Evolutionary conservation across 2,113 vertebrate species (phyloP), one percentile per base, ranked within the genome.

Genomic region (Spermophilus dauricus): DNA sequence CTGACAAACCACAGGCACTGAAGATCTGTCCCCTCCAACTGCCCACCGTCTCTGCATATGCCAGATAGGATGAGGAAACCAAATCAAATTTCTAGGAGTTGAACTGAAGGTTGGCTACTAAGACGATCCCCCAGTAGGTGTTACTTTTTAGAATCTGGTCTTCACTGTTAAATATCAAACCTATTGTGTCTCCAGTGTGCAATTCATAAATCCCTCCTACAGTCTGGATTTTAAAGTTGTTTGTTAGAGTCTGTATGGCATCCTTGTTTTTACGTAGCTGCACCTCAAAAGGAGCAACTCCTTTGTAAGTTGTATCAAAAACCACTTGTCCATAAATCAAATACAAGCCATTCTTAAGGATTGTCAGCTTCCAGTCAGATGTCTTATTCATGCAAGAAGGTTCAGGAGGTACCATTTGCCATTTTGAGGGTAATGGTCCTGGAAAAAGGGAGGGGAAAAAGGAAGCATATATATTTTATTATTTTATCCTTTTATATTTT

Each of bases 121-220:
- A 81, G 39, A 93, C 4, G 12, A 98, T 51, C 26, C 92, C 96
- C 96, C 92, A 97, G 63, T 93, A 97, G 5, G 97, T 98, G 8
- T 86, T 30, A 72, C 94, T 95, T 95, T 96, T 78, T 18, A 96
- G 37, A 88, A 98, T 45, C 39, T 97, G 95, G 58, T 94, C 18
- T 11, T 95, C 75, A 76, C 0, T 26, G 28, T 98, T 98, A 90
- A 97, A 97, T 51, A 4, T 32, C 90, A 98, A 94, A 12, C 70
- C 32, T 76, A 98, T 76, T 16, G 11, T 65, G 42, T 98, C 97
- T 72, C 96, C 96, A 84, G 92, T 63, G 11, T 77, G 87, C 4
- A 98, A 70, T n/a, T 98, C 94, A 11, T 96, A 94, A 88, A 48
- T 87, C 56, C 95, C 93, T 72, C 90, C 97, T 48, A 98, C 16